A percentile compares a stretch with the other conserved stretches of the same genome.
Evolutionary conservation across 1,140 invertebrate species (phyloP).

Genomic region (Hermatobates lingyangjiaoensis): DNA sequence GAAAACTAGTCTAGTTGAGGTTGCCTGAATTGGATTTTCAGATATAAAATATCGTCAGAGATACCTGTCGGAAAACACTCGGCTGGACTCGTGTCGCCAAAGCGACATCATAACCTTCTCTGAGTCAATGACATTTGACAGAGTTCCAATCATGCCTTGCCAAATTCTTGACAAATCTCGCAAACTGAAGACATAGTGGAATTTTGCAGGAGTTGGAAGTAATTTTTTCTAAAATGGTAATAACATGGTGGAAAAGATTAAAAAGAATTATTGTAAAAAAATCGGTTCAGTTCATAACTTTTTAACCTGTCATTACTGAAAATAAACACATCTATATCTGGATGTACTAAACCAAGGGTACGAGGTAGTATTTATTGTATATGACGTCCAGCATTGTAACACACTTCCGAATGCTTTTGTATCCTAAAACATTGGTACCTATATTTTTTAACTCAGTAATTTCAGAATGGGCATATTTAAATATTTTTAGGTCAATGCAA

Average conservation of each 20-base stretch:
- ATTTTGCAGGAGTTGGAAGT: slow-evolving; percentile 87
- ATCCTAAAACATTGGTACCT: too few species aligned
- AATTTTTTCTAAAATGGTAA: slow-evolving; percentile 42
- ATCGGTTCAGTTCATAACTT: not conserved
- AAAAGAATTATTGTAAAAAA: not conserved
- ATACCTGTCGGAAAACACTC: slow-evolving; percentile 77
- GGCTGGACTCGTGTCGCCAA: slow-evolving; percentile 86
- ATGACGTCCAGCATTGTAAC: too few species aligned
- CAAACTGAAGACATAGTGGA: slow-evolving; percentile 91
- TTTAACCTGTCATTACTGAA: slow-evolving; percentile 1
- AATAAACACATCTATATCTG: not conserved
- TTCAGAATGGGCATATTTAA: too few species aligned
- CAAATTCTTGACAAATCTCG: slow-evolving; percentile 86
- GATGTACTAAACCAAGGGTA: too few species aligned
- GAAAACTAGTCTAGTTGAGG: too few species aligned
- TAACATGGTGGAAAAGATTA: too few species aligned
- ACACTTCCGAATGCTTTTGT: too few species aligned
- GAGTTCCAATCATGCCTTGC: slow-evolving; percentile 90
- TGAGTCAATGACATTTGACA: slow-evolving; percentile 64
- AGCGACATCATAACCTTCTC: slow-evolving; percentile 62
- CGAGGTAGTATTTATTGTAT: too few species aligned
- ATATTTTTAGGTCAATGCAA: too few species aligned
- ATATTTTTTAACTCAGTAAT: too few species aligned
- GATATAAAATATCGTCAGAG: too few species aligned
- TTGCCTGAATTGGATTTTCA: too few species aligned